Evolutionary conservation across 1,140 invertebrate genomes (phyloP).

Genomic region (Ptiloglossa arizonensis): DNA sequence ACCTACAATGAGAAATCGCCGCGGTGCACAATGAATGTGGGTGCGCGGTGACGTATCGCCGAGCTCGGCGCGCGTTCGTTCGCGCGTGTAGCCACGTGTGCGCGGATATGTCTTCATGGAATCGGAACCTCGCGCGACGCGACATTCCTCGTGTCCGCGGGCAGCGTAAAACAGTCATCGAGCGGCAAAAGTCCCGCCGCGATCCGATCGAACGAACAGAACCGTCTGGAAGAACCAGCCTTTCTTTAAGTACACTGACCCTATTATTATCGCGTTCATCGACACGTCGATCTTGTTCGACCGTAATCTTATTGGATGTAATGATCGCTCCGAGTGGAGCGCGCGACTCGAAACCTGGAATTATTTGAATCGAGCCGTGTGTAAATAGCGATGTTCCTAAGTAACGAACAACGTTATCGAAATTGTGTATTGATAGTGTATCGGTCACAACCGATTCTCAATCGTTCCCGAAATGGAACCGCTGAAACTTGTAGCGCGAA

Average conservation of each 20-base stretch:
- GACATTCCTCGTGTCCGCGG: constrained; percentile 51
- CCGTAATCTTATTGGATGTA: background rate
- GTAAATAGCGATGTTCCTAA: too few relatives aligned
- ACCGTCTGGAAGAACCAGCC: background rate
- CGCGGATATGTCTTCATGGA: constrained; percentile 76
- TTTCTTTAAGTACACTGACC: constrained; percentile 1
- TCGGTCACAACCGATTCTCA: too few relatives aligned
- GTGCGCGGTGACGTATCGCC: constrained; percentile 69
- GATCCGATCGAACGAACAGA: constrained; percentile 36
- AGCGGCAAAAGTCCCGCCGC: constrained; percentile 28
- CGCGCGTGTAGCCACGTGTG: constrained; percentile 44
- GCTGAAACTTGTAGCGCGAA: too few relatives aligned
- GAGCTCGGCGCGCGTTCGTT: constrained; percentile 41
- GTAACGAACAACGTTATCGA: too few relatives aligned
- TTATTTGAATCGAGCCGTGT: too few relatives aligned
- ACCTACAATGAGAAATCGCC: constrained; percentile 76
- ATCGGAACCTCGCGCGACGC: constrained; percentile 58
- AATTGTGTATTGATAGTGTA: too few relatives aligned
- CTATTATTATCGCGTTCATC: background rate
- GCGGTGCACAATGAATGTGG: constrained; percentile 71
- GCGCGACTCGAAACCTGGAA: too few relatives aligned
- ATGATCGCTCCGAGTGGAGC: too few relatives aligned
- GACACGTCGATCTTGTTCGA: background rate
- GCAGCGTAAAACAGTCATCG: constrained; percentile 58
- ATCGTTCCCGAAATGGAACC: too few relatives aligned